Evolutionary conservation across 2,797 vertebrate species (phyloP).

Genomic region (Chromis chromis): DNA sequence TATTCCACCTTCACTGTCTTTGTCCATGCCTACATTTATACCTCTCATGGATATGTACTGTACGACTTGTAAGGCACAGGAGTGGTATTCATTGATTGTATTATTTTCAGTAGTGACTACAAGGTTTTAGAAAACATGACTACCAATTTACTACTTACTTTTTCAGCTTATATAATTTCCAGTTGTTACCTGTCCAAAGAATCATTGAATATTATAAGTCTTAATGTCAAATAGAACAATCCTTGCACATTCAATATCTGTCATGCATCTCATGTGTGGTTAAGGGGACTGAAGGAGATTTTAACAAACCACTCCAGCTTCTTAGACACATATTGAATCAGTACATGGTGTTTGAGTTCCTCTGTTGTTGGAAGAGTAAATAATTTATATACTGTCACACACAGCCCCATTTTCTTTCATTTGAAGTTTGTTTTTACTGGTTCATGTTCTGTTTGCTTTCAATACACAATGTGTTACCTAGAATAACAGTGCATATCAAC

Average conservation of each 20-base stretch:
- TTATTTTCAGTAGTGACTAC: neutral
- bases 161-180: neutral
- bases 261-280: neutral
- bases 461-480: neutral
- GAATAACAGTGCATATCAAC: neutral
- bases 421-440: neutral
- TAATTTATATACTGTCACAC: too few relatives aligned
- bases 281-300: neutral
- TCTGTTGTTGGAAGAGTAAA: too few relatives aligned
- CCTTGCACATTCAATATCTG: neutral
- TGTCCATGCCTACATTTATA: neutral
- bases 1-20: neutral
- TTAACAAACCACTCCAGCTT: neutral
- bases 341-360: too few relatives aligned
- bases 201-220: neutral
- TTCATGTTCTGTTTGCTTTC: neutral
- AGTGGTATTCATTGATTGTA: neutral
- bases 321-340: neutral
- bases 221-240: neutral
- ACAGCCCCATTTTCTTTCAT: too few relatives aligned
- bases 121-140: too few relatives aligned
- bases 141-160: neutral
- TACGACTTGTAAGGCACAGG: neutral
- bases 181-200: neutral
- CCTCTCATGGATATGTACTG: neutral